Conservation (phyloP, 2,113 vertebrate genomes). For the Cebidichthys violaceus region DNA sequence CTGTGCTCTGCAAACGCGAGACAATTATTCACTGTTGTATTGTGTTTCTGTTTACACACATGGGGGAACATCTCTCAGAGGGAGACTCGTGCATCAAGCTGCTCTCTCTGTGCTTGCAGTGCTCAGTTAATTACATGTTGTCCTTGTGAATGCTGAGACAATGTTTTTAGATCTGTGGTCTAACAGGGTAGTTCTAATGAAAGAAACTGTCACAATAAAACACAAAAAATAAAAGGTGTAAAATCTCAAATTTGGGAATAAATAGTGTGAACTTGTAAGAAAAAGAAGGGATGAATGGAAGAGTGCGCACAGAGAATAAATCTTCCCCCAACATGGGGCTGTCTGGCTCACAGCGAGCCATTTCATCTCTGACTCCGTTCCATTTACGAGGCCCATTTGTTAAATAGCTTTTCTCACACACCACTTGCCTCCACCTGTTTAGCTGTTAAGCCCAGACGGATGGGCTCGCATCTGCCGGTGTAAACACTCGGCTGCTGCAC, state of each 20-base stretch:
- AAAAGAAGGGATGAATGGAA: slow-evolving; percentile 15
- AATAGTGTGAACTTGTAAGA: background rate
- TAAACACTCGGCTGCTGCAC: slow-evolving; percentile 41
- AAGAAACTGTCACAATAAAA: background rate
- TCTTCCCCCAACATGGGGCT: slow-evolving; percentile 50
- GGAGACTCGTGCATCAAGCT: background rate
- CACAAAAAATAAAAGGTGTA: background rate
- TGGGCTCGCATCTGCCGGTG: slow-evolving; percentile 40
- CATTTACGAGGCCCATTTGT: slow-evolving; percentile 77
- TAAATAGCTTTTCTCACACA: slow-evolving; percentile 76
- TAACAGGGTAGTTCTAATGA: background rate
- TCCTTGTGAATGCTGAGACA: background rate
- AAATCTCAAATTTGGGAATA: background rate
- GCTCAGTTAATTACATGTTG: background rate
- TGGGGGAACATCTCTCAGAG: background rate
- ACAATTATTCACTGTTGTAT: slow-evolving; percentile 20
- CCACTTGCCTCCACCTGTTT: slow-evolving; percentile 81
- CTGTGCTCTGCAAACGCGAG: slow-evolving; percentile 8
- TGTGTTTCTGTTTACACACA: slow-evolving; percentile 25
- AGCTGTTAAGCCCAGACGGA: slow-evolving; percentile 58
- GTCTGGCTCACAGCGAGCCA: slow-evolving; percentile 61
- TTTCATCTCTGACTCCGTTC: slow-evolving; percentile 70
- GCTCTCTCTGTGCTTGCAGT: background rate
- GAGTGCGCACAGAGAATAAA: slow-evolving; percentile 51
- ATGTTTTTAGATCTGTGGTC: background rate